Base-by-base conservation (phyloP, 2,113 vertebrate genomes). In the Colossoma macropomum region DNA sequence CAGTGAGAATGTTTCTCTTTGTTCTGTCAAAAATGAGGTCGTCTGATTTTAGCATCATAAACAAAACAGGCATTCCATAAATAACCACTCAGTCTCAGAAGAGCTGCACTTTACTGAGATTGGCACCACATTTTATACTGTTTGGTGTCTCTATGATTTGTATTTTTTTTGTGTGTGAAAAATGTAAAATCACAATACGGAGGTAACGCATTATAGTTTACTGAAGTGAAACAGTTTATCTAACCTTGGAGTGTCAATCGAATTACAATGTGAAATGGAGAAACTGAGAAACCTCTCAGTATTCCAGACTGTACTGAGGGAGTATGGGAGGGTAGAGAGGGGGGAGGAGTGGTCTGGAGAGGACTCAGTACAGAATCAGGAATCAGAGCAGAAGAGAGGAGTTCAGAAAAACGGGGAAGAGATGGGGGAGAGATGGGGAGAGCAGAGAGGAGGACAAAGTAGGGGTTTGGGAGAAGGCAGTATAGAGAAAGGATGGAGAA, bases 201-300 rank as follows among this genome's bases (percentile, higher is more conserved):
- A 54, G 38, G 38, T 38, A 81, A 10, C 1, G 12, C 11, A 45
- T 71, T n/a, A 62, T 85, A 91, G 91, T 93, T 91, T 90, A 90
- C 89, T 79, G 21, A 82, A 85, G 75, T 88, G 86, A 89, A 91
- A 88, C 80, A 79, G 87, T 84, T 93, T 90, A 92, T 86, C 91
- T 93, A 92, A 92, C 91, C 92, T 92, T 94, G 90, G 81, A 81
- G 84, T 84, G 89, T 86, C 45, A 92, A 92, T 27, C 1, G 59
- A 62, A 62, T 62, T 86, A 90, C 90, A 91, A 93, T 92, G 89
- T 91, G 89, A 80, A 73, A 78, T 75, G 28, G 77, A 86, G 34
- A 38, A 3, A 45, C 10, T 6, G 41, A 45, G 9, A 45, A 6
- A 45, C 41, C 41, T 87, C 91, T 94, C 89, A 90, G 91, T 92